These are phyloP conservation scores for Ochropleura plecta DNA, from an alignment of 2,888 invertebrate species.

Conservation along the genomic window DNA sequence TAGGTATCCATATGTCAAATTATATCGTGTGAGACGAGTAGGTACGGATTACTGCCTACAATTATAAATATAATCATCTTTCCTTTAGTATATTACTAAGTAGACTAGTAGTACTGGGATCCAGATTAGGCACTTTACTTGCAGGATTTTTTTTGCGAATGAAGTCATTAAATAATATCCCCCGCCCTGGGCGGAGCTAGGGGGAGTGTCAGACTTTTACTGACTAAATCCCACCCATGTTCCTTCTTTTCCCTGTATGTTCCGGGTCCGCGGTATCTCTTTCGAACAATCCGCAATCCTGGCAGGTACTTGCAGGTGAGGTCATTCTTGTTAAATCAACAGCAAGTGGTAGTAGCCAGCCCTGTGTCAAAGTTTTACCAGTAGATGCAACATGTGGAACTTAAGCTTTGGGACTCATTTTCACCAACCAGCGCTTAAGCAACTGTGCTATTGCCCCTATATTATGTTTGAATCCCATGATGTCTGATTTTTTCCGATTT, in stretches of 20 bases:
- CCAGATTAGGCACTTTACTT: not conserved
- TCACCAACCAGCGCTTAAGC: not conserved
- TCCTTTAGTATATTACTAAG: not conserved
- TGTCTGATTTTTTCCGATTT: not conserved
- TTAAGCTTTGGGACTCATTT: not conserved
- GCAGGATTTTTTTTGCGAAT: not conserved
- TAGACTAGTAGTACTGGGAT: too few species aligned
- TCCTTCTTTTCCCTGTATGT: too few species aligned
- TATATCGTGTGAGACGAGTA: constrained; percentile 28
- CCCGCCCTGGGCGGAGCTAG: too few species aligned
- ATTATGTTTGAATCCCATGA: not conserved
- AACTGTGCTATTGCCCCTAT: not conserved
- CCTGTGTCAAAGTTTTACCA: not conserved
- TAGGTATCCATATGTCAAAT: constrained; percentile 44
- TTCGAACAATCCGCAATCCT: too few species aligned
- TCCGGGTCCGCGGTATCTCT: too few species aligned
- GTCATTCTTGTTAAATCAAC: not conserved
- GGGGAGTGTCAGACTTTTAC: too few species aligned
- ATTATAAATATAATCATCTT: not conserved
- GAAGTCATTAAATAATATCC: too few species aligned
- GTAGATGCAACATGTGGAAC: not conserved
- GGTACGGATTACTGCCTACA: constrained; percentile 18
- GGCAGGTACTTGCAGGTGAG: too few species aligned
- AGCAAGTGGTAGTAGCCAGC: not conserved
- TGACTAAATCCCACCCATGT: too few species aligned